A percentile compares a stretch with the other conserved stretches of the same genome.
Conservation (phyloP, 2,113 vertebrate species). For the Solea senegalensis region DNA sequence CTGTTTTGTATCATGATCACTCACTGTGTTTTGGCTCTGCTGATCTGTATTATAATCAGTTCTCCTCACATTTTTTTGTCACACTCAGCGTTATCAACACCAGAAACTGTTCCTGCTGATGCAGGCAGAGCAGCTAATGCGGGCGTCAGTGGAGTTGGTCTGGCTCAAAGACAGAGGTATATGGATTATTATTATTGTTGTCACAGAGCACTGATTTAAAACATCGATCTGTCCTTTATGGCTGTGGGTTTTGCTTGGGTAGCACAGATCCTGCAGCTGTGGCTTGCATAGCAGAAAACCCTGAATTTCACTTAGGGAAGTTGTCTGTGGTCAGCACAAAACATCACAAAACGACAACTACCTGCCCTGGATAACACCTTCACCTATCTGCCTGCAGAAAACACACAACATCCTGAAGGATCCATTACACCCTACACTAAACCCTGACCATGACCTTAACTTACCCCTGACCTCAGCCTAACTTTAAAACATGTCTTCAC, state of each 20-base stretch:
- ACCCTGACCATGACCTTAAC: too few relatives aligned
- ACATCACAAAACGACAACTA: too few relatives aligned
- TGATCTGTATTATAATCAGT: neutral
- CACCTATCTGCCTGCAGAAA: too few relatives aligned
- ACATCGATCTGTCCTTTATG: constrained; percentile 10
- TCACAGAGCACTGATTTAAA: constrained; percentile 15
- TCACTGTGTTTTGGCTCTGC: neutral
- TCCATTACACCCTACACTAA: too few relatives aligned
- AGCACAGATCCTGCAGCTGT: constrained; percentile 2
- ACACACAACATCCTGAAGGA: too few relatives aligned
- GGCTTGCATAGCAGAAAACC: constrained; percentile 5
- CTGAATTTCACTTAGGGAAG: neutral
- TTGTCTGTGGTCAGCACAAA: neutral
- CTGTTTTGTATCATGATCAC: neutral
- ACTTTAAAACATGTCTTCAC: too few relatives aligned
- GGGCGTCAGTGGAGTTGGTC: neutral
- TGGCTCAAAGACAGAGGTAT: neutral
- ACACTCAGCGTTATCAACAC: constrained; percentile 19
- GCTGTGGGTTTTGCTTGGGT: neutral
- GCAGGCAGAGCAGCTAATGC: constrained; percentile 9
- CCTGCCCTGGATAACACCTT: too few relatives aligned
- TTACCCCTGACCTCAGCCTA: too few relatives aligned
- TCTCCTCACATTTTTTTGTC: neutral
- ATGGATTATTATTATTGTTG: neutral
- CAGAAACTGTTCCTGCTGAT: constrained; percentile 8